These are phyloP conservation scores for Hyles lineata DNA, from an alignment of 2,888 invertebrate genomes.

Conservation along the genomic window DNA sequence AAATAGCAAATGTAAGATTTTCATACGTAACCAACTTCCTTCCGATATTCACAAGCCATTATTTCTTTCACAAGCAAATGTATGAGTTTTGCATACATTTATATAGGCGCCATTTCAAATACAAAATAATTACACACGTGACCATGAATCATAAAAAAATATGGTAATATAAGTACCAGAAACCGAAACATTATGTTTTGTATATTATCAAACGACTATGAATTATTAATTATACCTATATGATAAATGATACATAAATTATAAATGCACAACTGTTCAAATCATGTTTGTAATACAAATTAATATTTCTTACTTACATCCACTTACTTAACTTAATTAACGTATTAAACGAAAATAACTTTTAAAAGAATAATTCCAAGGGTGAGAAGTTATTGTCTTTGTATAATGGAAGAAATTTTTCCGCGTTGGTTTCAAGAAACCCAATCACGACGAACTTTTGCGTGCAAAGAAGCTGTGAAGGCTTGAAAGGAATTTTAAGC, in stretches of 20 bases:
- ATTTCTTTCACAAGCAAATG: too few species aligned
- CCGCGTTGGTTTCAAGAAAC: neutral
- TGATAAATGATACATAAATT: neutral
- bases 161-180: neutral
- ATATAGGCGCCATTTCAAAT: too few species aligned
- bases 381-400: neutral
- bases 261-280: neutral
- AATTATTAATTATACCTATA: neutral
- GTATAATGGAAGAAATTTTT: neutral
- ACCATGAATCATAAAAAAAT: too few species aligned
- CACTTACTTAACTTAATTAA: neutral
- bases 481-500: neutral
- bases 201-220: neutral
- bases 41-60: too few species aligned
- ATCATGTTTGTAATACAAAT: neutral
- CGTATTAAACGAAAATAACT: neutral
- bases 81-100: too few species aligned
- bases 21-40: too few species aligned
- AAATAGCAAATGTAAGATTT: too few species aligned
- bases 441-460: neutral
- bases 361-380: neutral
- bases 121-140: too few species aligned
- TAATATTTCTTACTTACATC: neutral
- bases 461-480: neutral
- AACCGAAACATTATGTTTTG: neutral